These are phyloP conservation scores for Drosophila parvula DNA, from an alignment of 1,140 invertebrate genomes.

Conservation along the genomic window DNA sequence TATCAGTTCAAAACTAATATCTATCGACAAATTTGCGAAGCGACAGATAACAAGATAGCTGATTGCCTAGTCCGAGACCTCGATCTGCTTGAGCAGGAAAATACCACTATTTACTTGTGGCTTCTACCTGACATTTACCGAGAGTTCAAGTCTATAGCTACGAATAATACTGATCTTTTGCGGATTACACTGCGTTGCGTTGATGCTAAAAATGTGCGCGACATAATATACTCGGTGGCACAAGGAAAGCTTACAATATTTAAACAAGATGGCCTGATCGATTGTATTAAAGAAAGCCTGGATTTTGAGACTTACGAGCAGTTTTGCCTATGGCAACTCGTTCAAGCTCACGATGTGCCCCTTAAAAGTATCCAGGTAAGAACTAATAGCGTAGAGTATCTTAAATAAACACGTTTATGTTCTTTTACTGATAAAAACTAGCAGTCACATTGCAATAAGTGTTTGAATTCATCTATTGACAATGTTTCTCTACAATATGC, in stretches of 20 bases:
- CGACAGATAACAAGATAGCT: constrained; percentile 89
- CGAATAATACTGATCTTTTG: constrained; percentile 93
- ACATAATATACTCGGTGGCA: constrained; percentile 94
- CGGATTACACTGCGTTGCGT: constrained; percentile 94
- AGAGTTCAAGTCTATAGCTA: constrained; percentile 93
- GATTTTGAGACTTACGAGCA: constrained; percentile 99
- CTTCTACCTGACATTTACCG: constrained; percentile 95
- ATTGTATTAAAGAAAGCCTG: constrained; percentile 91
- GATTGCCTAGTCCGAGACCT: constrained; percentile 86
- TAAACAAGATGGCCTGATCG: constrained; percentile 89
- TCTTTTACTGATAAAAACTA: no score
- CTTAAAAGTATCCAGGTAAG: constrained; percentile 93
- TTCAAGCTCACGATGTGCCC: constrained; percentile 96
- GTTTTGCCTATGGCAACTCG: constrained; percentile 97
- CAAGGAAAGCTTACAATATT: constrained; percentile 94
- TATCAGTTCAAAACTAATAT: constrained; percentile 91
- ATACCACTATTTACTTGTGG: constrained; percentile 94
- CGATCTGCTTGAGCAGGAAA: constrained; percentile 94
- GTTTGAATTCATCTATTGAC: no score
- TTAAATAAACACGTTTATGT: not conserved
- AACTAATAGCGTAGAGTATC: no score
- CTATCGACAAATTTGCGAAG: constrained; percentile 94
- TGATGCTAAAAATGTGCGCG: constrained; percentile 94
- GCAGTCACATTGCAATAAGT: no score
- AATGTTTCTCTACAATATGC: no score